Conservation (phyloP, 2,113 vertebrate genomes). For the Enhydra lutris region DNA sequence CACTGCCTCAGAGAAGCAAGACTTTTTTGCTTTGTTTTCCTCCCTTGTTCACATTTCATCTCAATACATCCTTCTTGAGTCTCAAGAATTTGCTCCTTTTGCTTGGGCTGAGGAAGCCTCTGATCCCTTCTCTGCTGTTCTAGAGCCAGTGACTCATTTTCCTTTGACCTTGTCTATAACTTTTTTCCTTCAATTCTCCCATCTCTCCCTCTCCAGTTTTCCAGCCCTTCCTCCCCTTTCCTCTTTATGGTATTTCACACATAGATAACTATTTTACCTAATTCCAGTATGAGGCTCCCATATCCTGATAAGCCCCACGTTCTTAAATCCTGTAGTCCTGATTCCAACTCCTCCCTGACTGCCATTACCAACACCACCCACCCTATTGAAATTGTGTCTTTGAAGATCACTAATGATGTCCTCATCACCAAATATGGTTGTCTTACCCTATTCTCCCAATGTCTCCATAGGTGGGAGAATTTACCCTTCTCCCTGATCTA, state of each 20-base stretch:
- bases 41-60: not conserved
- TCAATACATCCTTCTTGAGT: not conserved
- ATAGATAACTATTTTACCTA: not conserved
- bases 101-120: not conserved
- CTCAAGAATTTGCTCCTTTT: not conserved
- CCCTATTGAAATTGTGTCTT: not conserved
- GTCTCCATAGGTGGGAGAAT: not conserved
- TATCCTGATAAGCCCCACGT: not conserved
- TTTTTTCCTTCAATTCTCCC: not conserved
- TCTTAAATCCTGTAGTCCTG: not conserved
- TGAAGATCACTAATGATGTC: not conserved
- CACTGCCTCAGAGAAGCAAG: not conserved
- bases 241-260: not conserved
- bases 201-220: not conserved
- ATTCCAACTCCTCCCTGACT: not conserved
- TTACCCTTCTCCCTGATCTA: not conserved
- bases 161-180: not conserved
- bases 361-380: not conserved
- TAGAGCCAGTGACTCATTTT: not conserved
- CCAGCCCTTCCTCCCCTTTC: not conserved
- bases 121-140: not conserved
- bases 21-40: not conserved
- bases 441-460: not conserved
- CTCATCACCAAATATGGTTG: not conserved
- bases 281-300: not conserved